A percentile compares a stretch with the other conserved stretches of the same genome.
phyloP scores from a whole-genome alignment of 2,113 vertebrate genomes.

The Ailurus styani region DNA sequence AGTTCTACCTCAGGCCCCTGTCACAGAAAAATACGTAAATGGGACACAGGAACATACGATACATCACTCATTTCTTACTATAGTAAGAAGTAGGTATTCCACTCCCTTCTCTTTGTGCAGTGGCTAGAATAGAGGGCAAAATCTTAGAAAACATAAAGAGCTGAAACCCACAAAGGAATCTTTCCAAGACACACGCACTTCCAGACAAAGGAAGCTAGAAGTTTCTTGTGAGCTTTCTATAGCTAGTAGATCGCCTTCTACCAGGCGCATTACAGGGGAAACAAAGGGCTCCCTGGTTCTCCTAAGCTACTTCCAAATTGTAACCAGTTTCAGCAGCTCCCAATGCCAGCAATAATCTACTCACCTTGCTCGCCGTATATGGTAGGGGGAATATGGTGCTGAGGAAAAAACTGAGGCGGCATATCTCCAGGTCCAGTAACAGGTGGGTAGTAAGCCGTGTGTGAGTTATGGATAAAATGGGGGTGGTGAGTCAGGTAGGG shows the following conservation, averaged over 20 bases:
- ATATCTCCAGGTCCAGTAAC: conserved; percentile 94
- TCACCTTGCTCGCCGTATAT: conserved; percentile 96
- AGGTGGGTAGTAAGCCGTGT: conserved; percentile 94
- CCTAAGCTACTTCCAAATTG: neutral
- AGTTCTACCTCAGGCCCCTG: neutral
- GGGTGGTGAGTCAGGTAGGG: conserved; percentile 94
- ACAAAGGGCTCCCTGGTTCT: neutral
- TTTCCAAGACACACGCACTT: neutral
- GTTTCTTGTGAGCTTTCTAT: neutral
- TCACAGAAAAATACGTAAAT: neutral
- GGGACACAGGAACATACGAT: neutral
- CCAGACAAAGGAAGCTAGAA: neutral
- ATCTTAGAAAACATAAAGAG: neutral
- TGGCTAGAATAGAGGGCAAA: neutral
- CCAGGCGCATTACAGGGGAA: neutral
- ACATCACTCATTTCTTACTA: neutral
- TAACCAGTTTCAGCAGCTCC: neutral
- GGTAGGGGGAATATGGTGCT: conserved; percentile 93
- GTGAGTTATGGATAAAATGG: conserved; percentile 96
- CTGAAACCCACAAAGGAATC: neutral
- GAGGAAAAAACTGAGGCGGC: conserved; percentile 93
- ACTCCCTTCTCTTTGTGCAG: neutral
- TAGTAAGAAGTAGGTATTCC: neutral
- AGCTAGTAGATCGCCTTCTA: neutral
- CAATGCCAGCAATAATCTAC: neutral